These are phyloP conservation scores for Hoplodrina ambigua DNA, from an alignment of 2,888 invertebrate genomes.

Conservation along the genomic window DNA sequence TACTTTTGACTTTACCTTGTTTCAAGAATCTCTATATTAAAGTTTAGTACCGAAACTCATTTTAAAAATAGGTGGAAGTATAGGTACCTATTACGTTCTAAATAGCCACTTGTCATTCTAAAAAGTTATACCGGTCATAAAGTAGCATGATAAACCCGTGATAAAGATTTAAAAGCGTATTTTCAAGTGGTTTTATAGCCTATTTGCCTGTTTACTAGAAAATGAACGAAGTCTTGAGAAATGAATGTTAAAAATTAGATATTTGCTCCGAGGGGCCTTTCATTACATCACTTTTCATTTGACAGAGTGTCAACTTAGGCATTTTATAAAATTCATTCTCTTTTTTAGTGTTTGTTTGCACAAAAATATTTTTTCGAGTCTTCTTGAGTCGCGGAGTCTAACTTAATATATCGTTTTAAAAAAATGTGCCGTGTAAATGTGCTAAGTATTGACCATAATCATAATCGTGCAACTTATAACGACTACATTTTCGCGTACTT, in stretches of 20 bases:
- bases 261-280: slow-evolving; percentile 53
- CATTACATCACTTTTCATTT: slow-evolving; percentile 52
- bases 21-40: slow-evolving; percentile 37
- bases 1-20: slow-evolving; percentile 39
- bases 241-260: slow-evolving; percentile 58
- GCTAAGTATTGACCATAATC: neutral
- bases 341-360: slow-evolving; percentile 8
- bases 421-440: neutral
- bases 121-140: slow-evolving; percentile 59
- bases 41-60: slow-evolving; percentile 34
- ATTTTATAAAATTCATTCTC: slow-evolving; percentile 20
- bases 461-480: neutral
- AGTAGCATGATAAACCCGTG: slow-evolving; percentile 61
- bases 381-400: neutral
- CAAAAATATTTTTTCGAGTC: slow-evolving; percentile 2
- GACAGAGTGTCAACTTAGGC: slow-evolving; percentile 35
- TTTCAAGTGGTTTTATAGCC: slow-evolving; percentile 63
- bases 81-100: slow-evolving; percentile 33
- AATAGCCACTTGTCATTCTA: slow-evolving; percentile 58
- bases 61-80: slow-evolving; percentile 37
- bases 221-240: slow-evolving; percentile 58
- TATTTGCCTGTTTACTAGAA: slow-evolving; percentile 62
- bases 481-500: neutral
- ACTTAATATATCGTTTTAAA: neutral
- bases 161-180: slow-evolving; percentile 66